phyloP scores from a whole-genome alignment of 1,140 invertebrate species.

The Ephestia elutella region DNA sequence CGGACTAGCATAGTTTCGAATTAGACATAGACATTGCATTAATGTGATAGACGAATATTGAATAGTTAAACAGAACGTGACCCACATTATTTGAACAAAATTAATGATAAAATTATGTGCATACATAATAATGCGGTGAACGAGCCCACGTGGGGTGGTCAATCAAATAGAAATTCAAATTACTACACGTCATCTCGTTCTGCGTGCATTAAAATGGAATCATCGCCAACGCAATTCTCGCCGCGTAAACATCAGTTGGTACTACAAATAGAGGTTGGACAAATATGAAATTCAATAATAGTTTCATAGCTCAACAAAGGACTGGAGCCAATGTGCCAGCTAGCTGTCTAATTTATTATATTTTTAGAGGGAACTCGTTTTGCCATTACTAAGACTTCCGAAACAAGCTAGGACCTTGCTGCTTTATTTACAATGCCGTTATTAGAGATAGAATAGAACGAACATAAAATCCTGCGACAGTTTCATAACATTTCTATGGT shows the following conservation, averaged over 20 bases:
- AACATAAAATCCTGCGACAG: too few species aligned
- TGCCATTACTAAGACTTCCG: too few species aligned
- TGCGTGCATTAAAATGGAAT: slow-evolving; percentile 1
- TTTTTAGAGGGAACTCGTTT: too few species aligned
- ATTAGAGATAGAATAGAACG: too few species aligned
- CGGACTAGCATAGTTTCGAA: background rate
- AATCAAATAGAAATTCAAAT: slow-evolving; percentile 8
- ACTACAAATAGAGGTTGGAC: background rate
- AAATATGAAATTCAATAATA: background rate
- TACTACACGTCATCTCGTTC: background rate
- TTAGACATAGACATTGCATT: background rate
- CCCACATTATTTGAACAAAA: background rate
- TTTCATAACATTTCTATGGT: background rate
- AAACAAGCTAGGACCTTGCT: too few species aligned
- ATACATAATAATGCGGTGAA: background rate
- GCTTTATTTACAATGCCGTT: too few species aligned
- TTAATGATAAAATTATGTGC: slow-evolving; percentile 1
- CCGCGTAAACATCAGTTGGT: background rate
- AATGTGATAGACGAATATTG: background rate
- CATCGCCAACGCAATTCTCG: background rate
- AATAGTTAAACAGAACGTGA: slow-evolving; percentile 7
- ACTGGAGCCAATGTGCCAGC: too few species aligned
- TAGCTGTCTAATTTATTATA: too few species aligned
- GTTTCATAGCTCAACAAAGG: background rate
- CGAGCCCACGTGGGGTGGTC: background rate